Evolutionary conservation across 2,888 invertebrate genomes (phyloP).

Genomic region (Eueremaeus valkanovi): DNA sequence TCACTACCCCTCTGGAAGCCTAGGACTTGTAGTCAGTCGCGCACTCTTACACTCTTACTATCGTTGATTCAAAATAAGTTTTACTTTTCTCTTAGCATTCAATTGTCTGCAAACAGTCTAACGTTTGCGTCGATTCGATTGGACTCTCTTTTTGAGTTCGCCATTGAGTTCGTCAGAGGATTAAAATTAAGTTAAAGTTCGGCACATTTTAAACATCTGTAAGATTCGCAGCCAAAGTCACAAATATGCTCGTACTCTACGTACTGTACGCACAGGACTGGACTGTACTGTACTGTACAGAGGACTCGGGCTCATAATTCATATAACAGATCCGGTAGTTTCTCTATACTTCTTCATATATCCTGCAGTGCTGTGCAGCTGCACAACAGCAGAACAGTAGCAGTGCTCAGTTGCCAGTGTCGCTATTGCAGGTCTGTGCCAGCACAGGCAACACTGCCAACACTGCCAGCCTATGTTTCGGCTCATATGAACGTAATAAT

Average conservation of each 20-base stretch:
- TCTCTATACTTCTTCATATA: slow-evolving; percentile 11
- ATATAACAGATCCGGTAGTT: slow-evolving; percentile 34
- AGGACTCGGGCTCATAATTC: slow-evolving; percentile 28
- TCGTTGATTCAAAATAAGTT: slow-evolving; percentile 11
- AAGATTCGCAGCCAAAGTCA: not conserved
- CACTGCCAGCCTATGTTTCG: not conserved
- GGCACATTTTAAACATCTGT: slow-evolving; percentile 10
- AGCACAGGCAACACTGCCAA: too few species aligned
- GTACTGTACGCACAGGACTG: too few species aligned
- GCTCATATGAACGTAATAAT: slow-evolving; percentile 27
- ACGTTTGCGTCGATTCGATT: not conserved
- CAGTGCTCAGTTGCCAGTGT: not conserved
- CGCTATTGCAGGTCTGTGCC: too few species aligned
- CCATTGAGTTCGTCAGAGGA: not conserved
- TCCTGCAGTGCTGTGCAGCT: slow-evolving; percentile 36
- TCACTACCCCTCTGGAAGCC: slow-evolving; percentile 31
- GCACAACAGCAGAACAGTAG: slow-evolving; percentile 21
- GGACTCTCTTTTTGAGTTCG: not conserved
- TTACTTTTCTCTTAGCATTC: slow-evolving; percentile 12
- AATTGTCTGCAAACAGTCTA: slow-evolving; percentile 19
- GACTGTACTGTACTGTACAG: slow-evolving; percentile 1
- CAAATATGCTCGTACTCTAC: not conserved
- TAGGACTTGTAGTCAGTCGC: not conserved
- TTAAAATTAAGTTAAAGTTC: slow-evolving; percentile 25
- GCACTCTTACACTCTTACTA: slow-evolving; percentile 25